Conservation (phyloP, 2,113 vertebrate species). For the Anthoscopus minutus region DNA sequence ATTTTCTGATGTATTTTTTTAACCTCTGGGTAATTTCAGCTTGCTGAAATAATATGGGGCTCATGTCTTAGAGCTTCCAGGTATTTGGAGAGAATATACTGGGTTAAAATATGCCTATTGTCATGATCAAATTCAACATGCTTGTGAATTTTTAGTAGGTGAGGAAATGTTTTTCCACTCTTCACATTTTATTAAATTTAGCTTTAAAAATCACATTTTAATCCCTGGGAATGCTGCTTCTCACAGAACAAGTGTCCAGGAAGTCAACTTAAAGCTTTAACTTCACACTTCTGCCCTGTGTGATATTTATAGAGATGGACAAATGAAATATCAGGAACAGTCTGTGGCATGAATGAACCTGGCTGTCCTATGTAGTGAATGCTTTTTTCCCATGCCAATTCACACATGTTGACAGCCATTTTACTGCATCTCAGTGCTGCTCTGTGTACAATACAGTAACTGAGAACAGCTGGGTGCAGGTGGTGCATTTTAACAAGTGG, state of each 20-base stretch:
- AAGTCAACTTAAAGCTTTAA: background rate
- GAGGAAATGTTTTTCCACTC: background rate
- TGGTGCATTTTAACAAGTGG: background rate
- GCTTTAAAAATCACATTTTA: background rate
- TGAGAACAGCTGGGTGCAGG: background rate
- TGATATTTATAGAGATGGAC: background rate
- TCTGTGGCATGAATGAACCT: background rate
- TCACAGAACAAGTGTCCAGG: background rate
- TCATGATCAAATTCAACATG: background rate
- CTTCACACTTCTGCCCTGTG: background rate
- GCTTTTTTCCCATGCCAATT: background rate
- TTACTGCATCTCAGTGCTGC: background rate
- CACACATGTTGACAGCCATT: background rate
- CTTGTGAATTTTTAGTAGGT: background rate
- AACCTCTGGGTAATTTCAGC: background rate
- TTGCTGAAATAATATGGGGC: background rate
- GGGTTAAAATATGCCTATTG: background rate
- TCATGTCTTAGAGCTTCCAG: background rate
- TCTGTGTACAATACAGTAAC: fast-evolving
- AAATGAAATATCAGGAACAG: background rate
- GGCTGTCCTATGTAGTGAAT: background rate
- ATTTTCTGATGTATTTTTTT: background rate
- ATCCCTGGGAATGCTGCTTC: background rate
- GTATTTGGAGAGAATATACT: background rate
- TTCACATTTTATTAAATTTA: background rate